Conservation (phyloP, 2,113 vertebrate species). For the Apeltes quadracus region DNA sequence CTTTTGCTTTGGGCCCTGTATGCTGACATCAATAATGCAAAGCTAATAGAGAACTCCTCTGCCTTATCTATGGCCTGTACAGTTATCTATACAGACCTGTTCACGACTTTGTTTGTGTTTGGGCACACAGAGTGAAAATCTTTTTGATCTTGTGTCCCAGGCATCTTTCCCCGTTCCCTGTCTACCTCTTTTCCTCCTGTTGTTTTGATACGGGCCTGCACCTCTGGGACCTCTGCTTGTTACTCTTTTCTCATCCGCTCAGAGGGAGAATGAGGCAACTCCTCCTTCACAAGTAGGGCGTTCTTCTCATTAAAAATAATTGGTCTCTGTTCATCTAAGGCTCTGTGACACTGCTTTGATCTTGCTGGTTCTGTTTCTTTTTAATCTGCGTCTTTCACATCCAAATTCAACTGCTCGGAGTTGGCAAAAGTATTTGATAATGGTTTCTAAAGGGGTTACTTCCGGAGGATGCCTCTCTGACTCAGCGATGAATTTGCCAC, state of each 20-base stretch:
- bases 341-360: slow-evolving; percentile 67
- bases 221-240: slow-evolving; percentile 54
- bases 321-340: slow-evolving; percentile 72
- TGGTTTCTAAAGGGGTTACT: slow-evolving; percentile 43
- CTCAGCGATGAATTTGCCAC: neutral
- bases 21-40: neutral
- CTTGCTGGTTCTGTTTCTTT: slow-evolving; percentile 35
- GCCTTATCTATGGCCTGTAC: neutral
- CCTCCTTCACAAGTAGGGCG: slow-evolving; percentile 61
- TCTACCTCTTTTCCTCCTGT: slow-evolving; percentile 29
- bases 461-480: neutral
- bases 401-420: slow-evolving; percentile 30
- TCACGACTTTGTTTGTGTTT: slow-evolving; percentile 38
- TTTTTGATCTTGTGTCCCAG: slow-evolving; percentile 8
- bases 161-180: slow-evolving; percentile 2
- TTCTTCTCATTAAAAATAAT: slow-evolving; percentile 78
- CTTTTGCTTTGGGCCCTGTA: neutral
- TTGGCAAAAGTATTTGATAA: slow-evolving; percentile 30
- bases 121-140: slow-evolving; percentile 17
- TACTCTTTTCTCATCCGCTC: slow-evolving; percentile 37
- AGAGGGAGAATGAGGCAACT: slow-evolving; percentile 50
- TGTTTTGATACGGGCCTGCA: slow-evolving; percentile 43
- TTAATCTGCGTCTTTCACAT: slow-evolving; percentile 43
- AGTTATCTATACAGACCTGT: slow-evolving; percentile 2
- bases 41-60: slow-evolving; percentile 7